A percentile compares a stretch with the other conserved stretches of the same genome.
Evolutionary conservation across 23 tunicate species (phyloP).

Genomic region (Oikopleura vanhoeffeni): DNA sequence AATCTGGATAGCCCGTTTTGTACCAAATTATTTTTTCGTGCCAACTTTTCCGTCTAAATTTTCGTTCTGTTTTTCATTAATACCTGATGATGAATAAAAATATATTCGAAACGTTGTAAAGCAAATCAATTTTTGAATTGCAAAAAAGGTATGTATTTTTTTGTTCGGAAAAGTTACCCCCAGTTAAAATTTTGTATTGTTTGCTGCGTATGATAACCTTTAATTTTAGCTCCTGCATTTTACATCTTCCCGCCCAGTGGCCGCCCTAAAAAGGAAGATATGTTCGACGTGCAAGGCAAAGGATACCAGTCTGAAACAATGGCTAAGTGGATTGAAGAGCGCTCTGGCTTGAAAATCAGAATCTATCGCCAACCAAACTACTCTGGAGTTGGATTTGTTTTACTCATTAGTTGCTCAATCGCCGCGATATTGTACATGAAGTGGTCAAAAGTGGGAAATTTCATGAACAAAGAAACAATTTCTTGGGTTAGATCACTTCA

Average conservation of each 20-base stretch:
- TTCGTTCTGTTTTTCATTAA: no score
- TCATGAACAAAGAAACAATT: not conserved
- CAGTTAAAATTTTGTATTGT: no score
- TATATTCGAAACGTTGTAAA: no score
- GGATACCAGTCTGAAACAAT: not conserved
- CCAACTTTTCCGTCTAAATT: no score
- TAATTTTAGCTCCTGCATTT: not conserved
- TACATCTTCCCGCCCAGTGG: not conserved
- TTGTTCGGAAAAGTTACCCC: no score
- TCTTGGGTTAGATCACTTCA: not conserved
- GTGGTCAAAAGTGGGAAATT: not conserved
- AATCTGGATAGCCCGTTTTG: no score
- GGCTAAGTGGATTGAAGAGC: not conserved
- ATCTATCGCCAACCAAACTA: not conserved
- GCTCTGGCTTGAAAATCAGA: not conserved
- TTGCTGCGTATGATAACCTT: not conserved
- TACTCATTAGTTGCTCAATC: not conserved
- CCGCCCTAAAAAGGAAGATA: not conserved
- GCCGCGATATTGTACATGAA: not conserved
- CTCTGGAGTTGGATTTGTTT: not conserved
- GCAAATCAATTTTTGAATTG: no score
- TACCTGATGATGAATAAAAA: no score
- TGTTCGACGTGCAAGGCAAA: not conserved
- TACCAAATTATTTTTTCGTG: no score
- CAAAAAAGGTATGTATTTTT: no score